Evolutionary conservation across 2,888 invertebrate genomes (phyloP).

Genomic region (Cryptus armator): DNA sequence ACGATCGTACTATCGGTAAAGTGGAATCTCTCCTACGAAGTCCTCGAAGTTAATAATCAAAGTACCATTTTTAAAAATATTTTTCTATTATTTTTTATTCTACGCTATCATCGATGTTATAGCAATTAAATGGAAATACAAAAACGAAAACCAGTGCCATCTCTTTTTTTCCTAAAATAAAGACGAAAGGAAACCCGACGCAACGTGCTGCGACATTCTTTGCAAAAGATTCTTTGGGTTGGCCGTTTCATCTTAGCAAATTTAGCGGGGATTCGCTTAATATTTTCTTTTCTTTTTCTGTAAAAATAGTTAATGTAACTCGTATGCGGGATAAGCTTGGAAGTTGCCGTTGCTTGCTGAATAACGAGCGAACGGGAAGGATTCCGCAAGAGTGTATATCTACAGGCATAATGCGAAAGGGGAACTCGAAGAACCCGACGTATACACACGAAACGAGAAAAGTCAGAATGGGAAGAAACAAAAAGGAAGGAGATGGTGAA

Average conservation of each 20-base stretch:
- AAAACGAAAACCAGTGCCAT: neutral
- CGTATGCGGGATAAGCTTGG: slow-evolving; percentile 43
- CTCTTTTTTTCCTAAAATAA: neutral
- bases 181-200: neutral
- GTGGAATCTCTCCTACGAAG: no score
- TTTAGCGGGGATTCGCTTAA: neutral
- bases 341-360: neutral
- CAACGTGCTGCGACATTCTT: neutral
- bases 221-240: neutral
- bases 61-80: no score
- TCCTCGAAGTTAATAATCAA: no score
- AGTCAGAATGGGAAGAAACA: slow-evolving; percentile 44
- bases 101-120: neutral
- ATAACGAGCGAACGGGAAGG: slow-evolving; percentile 9
- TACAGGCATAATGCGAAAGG: neutral
- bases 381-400: neutral
- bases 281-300: neutral
- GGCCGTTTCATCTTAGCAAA: neutral
- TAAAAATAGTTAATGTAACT: slow-evolving; percentile 66
- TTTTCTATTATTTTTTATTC: no score
- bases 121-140: neutral
- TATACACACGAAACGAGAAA: slow-evolving; percentile 44
- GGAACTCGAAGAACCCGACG: slow-evolving; percentile 32
- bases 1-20: no score
- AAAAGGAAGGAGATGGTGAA: slow-evolving; percentile 14